Base-by-base conservation (phyloP, 2,888 invertebrate genomes). In the Hyalella azteca region DNA sequence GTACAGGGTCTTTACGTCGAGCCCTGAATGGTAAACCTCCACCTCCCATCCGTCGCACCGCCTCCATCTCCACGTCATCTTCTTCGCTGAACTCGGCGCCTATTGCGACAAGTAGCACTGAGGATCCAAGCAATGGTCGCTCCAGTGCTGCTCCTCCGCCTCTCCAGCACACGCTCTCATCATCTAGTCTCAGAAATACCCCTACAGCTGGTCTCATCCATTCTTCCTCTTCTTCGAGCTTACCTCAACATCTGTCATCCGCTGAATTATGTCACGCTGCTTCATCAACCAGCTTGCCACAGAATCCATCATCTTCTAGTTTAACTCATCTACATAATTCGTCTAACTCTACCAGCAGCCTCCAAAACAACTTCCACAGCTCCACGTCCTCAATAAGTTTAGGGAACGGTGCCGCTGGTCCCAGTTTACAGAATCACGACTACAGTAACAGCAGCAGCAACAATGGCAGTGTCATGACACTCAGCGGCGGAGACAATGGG, bases 41-140 rank as follows among this genome's bases (percentile, higher is more conserved):
- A 9, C 85, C 85, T 40, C 85, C 85, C 26, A 79, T 85, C 13
- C 83, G 85, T 3, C 81, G 85, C 26, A 84, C 84, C 15, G 80
- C 84, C 29, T 84, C 84, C 54, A 84, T 84, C 9, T 79, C 84
- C 26, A 79, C 82, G 1, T 82, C 82, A n/a, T 29, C 78, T 3
- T 73, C 73, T n/a, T 79, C 79, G 13, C 29, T 79, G 15, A 75
- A 75, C 29, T 75, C 75, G 5, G 26, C 75, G n/a, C 2, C 41
- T 2, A 19, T 22, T 29, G 26, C 29, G 26, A 26, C 15, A 22
- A 1, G 45, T 36, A 41, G 75, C 22, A 26, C 26, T 45, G 26
- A 40, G 26, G 29, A 39, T 49, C 26, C 13, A 26, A 26, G 48
- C 54, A 39, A 15, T 11, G 9, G 13, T 39, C 39, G 36, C 66